Evolutionary conservation across 2,113 vertebrate genomes (phyloP), one percentile per base, ranked within the genome.

Genomic region (Scophthalmus maximus): DNA sequence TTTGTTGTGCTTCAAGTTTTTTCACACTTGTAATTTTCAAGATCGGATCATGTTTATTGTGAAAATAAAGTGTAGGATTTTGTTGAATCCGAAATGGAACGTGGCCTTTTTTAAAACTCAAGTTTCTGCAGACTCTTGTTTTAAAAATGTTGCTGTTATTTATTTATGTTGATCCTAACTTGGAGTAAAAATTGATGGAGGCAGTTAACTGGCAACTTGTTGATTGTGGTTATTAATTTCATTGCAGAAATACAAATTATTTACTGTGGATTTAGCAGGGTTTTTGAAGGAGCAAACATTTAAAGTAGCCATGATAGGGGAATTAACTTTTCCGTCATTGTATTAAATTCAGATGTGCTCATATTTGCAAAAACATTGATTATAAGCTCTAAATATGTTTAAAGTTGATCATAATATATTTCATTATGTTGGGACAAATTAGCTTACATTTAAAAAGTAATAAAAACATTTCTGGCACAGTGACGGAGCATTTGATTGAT

Each of bases 131-230:
- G 40, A 40, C 60, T 53, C 3, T 29, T 38, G 25, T 34, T 34
- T n/a, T n/a, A n/a, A 8, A 62, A 79, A 76, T 63, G 5, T 4
- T 55, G 58, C 22, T 50, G 42, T 68, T 52, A 73, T 68, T 75
- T 63, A 46, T 20, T 42, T 8, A 7, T 64, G 5, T 52, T 4
- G 22, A 61, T 32, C 36, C 8, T 68, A 8, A 32, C 4, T 40
- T 68, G 2, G 49, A 2, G 5, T 20, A 17, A 62, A 71, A 46
- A 17, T 63, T n/a, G n/a, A 22, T 67, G n/a, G 38, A 26, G 5
- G 7, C 15, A 27, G 55, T 59, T 5, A 32, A 10, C 1, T 44
- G 17, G 44, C 20, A 59, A 10, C 12, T 32, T 60, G 1, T 53
- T 58, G 12, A 51, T 49, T 53, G 64, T 18, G 7, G 10, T 17